Evolutionary conservation across 2,888 invertebrate genomes (phyloP), one percentile per base, ranked within the genome.

Genomic region (Deroplatys truncata): DNA sequence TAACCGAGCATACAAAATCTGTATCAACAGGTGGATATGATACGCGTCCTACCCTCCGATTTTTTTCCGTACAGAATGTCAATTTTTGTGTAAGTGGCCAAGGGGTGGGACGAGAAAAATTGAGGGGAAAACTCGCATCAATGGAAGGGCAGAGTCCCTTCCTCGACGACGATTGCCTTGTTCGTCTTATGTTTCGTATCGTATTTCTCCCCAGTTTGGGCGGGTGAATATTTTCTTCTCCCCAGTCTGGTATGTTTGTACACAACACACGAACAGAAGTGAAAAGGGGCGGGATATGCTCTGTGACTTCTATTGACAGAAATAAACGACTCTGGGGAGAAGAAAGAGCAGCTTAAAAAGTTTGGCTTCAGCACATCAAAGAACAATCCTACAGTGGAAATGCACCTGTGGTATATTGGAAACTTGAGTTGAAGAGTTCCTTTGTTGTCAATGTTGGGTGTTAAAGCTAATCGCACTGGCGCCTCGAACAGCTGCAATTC

Each of bases 1-100:
- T 72, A 72, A 72, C 56, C 56, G 56, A 72, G 56, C 56, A 72
- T 72, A 72, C 56, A 72, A 72, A 72, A 72, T 72, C 56, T 72
- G 56, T 72, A 86, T 87, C 87, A 87, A 87, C 87, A 87, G 87
- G 87, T 87, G 87, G 87, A 87, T 82, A 28, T 83, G 29, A 87
- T 87, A 82, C 29, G 43, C 35, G n/a, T 25, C 82, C 82, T 83
- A 35, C 35, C 82, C 31, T 35, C 87, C 87, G 35, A 82, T 87
- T 87, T 87, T 87, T 87, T 87, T 84, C 29, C 13, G 35, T 83
- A 83, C 82, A 83, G 82, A 87, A 87, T 83, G 87, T 87, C 87
- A 87, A 87, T 87, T 87, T 87, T 87, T 87, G 83, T 87, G 35
- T 87, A 87, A 87, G 87, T 87, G 87, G 87, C 87, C 87, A 83